These are phyloP conservation scores for Macheiramphus alcinus DNA, from an alignment of 2,113 vertebrate species.

Conservation along the genomic window DNA sequence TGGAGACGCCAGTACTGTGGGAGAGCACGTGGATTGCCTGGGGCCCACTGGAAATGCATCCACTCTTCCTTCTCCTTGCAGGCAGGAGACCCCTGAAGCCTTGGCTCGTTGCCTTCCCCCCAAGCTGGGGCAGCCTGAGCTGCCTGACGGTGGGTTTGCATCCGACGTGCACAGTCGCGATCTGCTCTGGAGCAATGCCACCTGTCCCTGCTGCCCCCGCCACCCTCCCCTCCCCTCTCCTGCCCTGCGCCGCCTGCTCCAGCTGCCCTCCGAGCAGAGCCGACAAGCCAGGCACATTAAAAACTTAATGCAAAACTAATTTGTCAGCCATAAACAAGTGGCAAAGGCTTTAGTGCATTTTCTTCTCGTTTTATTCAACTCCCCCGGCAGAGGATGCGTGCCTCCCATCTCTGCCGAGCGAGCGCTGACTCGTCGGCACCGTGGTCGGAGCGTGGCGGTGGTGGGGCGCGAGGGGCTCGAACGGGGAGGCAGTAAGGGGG, in stretches of 20 bases:
- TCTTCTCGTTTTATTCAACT: background rate
- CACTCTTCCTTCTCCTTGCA: background rate
- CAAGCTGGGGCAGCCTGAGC: background rate
- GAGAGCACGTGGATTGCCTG: background rate
- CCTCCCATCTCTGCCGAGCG: background rate
- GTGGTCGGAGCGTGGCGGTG: background rate
- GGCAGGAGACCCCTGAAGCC: background rate
- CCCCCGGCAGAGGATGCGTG: background rate
- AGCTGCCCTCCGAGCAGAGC: background rate
- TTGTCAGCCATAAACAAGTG: background rate
- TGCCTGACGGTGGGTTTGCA: background rate
- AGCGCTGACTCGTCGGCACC: background rate
- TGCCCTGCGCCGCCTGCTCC: background rate
- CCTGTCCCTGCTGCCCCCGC: background rate
- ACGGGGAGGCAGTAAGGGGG: background rate
- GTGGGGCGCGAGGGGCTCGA: background rate
- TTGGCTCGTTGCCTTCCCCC: background rate
- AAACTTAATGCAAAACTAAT: constrained; percentile 4
- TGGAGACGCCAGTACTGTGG: background rate
- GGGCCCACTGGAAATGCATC: background rate
- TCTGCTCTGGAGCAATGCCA: background rate
- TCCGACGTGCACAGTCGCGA: background rate
- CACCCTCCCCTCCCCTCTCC: background rate
- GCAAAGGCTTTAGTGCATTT: background rate
- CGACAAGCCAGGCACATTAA: background rate